A percentile compares a stretch with the other conserved stretches of the same genome.
phyloP scores from a whole-genome alignment of 2,113 vertebrate genomes.

The Catharus minimus region DNA sequence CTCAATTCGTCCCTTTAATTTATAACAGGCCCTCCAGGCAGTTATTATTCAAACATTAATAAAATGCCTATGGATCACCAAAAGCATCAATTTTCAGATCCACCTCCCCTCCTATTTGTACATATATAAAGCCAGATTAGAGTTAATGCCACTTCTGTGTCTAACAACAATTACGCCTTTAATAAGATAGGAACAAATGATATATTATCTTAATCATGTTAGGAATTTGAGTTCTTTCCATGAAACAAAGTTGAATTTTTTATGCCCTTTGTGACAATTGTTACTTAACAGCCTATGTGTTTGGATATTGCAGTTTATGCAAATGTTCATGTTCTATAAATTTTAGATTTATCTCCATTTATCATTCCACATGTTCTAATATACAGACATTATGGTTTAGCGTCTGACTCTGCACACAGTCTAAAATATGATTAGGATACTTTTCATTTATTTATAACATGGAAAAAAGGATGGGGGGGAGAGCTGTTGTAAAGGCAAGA shows the following conservation, averaged over 20 bases:
- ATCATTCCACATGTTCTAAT: slow-evolving; percentile 79
- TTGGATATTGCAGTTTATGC: slow-evolving; percentile 95
- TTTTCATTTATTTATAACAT: slow-evolving; percentile 78
- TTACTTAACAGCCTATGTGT: slow-evolving; percentile 85
- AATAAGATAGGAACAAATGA: slow-evolving; percentile 84
- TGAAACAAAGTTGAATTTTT: slow-evolving; percentile 87
- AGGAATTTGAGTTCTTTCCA: slow-evolving; percentile 71
- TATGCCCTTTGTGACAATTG: slow-evolving; percentile 84
- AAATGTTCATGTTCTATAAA: slow-evolving; percentile 94
- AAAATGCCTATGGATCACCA: slow-evolving; percentile 93
- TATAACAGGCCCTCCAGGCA: slow-evolving; percentile 91
- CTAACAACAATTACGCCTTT: slow-evolving; percentile 89
- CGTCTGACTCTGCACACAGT: background rate
- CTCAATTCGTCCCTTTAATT: slow-evolving; percentile 93
- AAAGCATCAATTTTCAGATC: slow-evolving; percentile 84
- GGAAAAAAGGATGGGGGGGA: background rate
- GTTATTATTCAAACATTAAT: slow-evolving; percentile 99
- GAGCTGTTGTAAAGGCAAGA: background rate
- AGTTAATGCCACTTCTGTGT: slow-evolving; percentile 77
- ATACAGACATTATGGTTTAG: slow-evolving; percentile 71
- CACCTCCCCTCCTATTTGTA: slow-evolving; percentile 82
- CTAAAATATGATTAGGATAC: slow-evolving; percentile 81
- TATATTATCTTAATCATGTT: slow-evolving; percentile 88
- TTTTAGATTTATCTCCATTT: slow-evolving; percentile 95
- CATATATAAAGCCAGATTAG: slow-evolving; percentile 86